Base-by-base conservation (phyloP, 1,140 invertebrate genomes). In the Sweltsa coloradensis region DNA sequence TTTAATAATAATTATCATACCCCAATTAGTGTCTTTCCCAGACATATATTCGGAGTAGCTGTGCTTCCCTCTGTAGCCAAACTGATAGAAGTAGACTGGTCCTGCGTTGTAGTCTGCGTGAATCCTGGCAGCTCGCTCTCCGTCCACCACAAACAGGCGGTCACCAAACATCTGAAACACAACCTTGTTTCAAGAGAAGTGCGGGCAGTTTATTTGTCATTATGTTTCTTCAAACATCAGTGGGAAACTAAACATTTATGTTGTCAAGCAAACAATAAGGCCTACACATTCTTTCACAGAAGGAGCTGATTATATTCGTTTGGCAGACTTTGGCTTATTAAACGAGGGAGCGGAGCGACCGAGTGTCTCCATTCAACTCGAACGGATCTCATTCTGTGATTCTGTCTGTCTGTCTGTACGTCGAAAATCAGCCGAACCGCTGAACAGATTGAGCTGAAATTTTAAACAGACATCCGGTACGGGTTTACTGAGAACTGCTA, bases 21-120 rank as follows among this genome's bases (percentile, higher is more conserved):
- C 76, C 51, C 71, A 76, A 43, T 74, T 61, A 9, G 67, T 56
- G 0, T 65, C 60, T 13, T 62, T 69, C 14, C 55, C 47, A 18
- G 62, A 67, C 51, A 73, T 59, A 9, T 50, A 0, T 27, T 73
- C 59, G 13, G 68, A 71, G 3, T 76, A 56, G 34, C 47, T 56
- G 34, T 54, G 46, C 9, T 51, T 43, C 2, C 55, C 55, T 5
- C 47, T 37, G 13, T 55, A 55, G 13, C 16, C 47, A 44, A 59
- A 59, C 14, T 53, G 34, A 25, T 57, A 57, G 21, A 57, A 52
- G 47, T 53, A 59, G 0, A 58, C 55, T 0, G 54, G 51, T 25
- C 46, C 49, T 3, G 37, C 45, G 24, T 41, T 51, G 3, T 29
- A 21, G 9, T 27, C 23, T 0, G 58, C 55, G 34, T 53, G 48